Evolutionary conservation across 2,797 vertebrate species (phyloP), one percentile per base, ranked within the genome.

Genomic region (Ctenopoma kingsleyae): DNA sequence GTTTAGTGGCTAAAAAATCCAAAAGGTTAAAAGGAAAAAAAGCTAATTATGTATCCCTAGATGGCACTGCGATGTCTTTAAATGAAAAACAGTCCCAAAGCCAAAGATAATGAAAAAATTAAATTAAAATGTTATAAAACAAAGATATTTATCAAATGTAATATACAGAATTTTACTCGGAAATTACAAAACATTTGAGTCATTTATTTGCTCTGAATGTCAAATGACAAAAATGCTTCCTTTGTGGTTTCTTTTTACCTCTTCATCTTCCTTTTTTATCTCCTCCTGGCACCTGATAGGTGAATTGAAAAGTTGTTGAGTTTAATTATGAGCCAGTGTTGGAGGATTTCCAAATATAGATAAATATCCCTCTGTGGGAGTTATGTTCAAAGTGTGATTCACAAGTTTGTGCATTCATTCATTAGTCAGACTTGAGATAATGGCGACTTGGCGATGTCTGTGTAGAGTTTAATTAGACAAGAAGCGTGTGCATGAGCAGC

Each of bases 381-480:
- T 48, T 30, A 3, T 35, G 17, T 23, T 59, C 4, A 19, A 36
- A 16, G 67, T 72, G 60, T 44, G 48, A 64, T 63, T 71, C 52
- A 61, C n/a, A 22, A 5, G 8, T 55, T 22, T 62, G 17, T 32
- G 25, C 7, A 2, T 49, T 69, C 62, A 55, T 46, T 50, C 25
- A 38, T 54, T 30, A 25, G 46, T 12, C 50, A 27, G n/a, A 32
- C 10, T n/a, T 17, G 47, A 66, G 40, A 63, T 53, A 25, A 53
- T 22, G 23, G 41, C 0, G 8, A 15, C 43, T 4, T 49, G 53
- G 8, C 30, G 30, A 32, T 19, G 35, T 50, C 13, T 48, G 27
- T 20, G 46, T 13, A 15, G 2, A 10, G 22, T 60, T 52, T 2
- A 43, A 8, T 0, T 1, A 11, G 4, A 38, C 10, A 19, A 15